Evolutionary conservation across 2,797 vertebrate species (phyloP), one percentile per base, ranked within the genome.

Genomic region (Channallabes apus): DNA sequence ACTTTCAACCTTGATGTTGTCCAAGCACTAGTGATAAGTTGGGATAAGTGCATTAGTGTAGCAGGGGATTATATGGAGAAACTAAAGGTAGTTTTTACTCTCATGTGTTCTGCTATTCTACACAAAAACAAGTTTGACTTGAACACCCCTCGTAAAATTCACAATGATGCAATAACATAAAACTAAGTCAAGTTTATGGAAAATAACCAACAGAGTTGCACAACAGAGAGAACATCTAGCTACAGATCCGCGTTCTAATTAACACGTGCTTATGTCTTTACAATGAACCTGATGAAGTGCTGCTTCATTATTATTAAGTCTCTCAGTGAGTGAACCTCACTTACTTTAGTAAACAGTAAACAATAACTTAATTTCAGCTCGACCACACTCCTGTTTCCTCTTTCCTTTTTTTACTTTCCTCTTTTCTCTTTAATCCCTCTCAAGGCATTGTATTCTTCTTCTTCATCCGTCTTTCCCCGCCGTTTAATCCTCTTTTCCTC

Each of bases 401-500:
- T 46, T 80, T 41, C 77, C 14, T 62, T 6, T 14, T 78, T 32
- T 12, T 0, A 51, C 29, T 20, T 78, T 78, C 75, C 20, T 78
- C 56, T 77, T 59, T 77, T 32, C 75, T 58, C 54, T 22, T 62
- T 64, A 62, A 79, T 79, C 35, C 61, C 18, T 64, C 61, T 64
- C 35, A 80, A n/a, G 35, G 38, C 35, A 27, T 80, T 64, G 24
- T 80, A 46, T 64, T 64, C 77, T 27, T 64, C 77, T 27, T 64
- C 58, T 64, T 46, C 38, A 80, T 64, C 77, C 77, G 41, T 46
- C 38, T 64, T 64, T 11, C 12, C 59, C 77, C 1, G 17, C 59
- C 77, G 24, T 80, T 17, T 64, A 79, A 80, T 80, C 59, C 59
- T 64, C 77, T 62, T 78, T 79, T 15, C 59, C 59, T 80, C 35